A percentile compares a stretch with the other conserved stretches of the same genome.
Conservation (phyloP, 2,113 vertebrate genomes). For the Anoplopoma fimbria region DNA sequence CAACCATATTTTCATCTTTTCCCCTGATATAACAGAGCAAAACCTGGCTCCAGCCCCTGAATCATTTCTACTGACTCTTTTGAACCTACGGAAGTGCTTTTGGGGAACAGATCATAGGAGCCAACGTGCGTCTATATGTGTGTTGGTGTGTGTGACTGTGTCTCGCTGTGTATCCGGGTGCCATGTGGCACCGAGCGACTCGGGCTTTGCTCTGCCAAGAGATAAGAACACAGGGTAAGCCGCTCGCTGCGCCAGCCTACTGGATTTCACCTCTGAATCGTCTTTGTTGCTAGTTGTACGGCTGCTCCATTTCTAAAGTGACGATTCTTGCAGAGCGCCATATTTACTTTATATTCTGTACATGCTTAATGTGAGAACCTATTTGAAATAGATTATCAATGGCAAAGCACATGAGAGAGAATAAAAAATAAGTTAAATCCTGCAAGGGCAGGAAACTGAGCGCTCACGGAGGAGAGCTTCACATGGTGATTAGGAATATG, state of each 20-base stretch:
- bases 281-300: conserved; percentile 68
- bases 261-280: conserved; percentile 71
- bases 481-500: conserved; percentile 37
- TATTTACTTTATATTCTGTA: conserved; percentile 56
- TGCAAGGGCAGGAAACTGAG: conserved; percentile 6
- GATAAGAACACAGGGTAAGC: conserved; percentile 80
- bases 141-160: conserved; percentile 54
- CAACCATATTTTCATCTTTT: conserved; percentile 2
- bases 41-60: conserved; percentile 39
- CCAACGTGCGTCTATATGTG: conserved; percentile 51
- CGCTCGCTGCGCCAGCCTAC: conserved; percentile 71
- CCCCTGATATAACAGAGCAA: conserved; percentile 40
- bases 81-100: conserved; percentile 73
- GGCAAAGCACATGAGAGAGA: conserved; percentile 26
- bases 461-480: conserved; percentile 33
- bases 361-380: conserved; percentile 35
- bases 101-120: conserved; percentile 69
- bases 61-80: conserved; percentile 62
- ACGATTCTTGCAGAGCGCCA: conserved; percentile 46
- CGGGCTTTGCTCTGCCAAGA: conserved; percentile 75
- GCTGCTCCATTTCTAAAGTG: conserved; percentile 68
- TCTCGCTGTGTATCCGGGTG: conserved; percentile 72
- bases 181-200: conserved; percentile 80
- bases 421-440: conserved; percentile 38
- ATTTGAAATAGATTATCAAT: conserved; percentile 59